These are phyloP conservation scores for Ceyx margarethae DNA, from an alignment of 2,113 vertebrate species.

Conservation along the genomic window DNA sequence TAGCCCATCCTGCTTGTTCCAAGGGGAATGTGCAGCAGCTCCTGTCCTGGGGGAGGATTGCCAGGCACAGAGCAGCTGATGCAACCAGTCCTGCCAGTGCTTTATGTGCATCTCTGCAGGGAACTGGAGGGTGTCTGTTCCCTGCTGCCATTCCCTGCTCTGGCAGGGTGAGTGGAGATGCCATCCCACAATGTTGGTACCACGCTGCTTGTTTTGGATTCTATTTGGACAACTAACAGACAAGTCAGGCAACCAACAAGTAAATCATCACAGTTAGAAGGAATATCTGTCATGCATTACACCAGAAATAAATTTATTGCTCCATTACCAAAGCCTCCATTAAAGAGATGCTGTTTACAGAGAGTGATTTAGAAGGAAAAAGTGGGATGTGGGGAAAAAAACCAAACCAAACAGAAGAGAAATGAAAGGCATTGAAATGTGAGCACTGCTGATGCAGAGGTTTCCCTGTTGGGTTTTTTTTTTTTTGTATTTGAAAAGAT, in stretches of 20 bases:
- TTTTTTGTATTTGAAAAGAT: not conserved
- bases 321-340: not conserved
- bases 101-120: not conserved
- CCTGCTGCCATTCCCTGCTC: fast-evolving
- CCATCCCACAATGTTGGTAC: not conserved
- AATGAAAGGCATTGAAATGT: not conserved
- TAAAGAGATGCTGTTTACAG: not conserved
- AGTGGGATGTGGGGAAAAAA: not conserved
- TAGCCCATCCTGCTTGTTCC: not conserved
- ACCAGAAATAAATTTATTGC: not conserved
- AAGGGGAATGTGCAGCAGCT: not conserved
- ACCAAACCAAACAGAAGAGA: not conserved
- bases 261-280: not conserved
- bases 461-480: not conserved
- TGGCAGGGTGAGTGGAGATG: not conserved
- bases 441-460: not conserved
- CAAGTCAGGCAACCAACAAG: not conserved
- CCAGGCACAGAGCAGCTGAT: fast-evolving
- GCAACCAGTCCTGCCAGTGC: not conserved
- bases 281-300: not conserved
- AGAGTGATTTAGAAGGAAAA: not conserved
- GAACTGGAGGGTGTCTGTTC: not conserved
- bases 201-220: not conserved
- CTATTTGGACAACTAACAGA: not conserved
- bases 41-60: not conserved